A percentile compares a stretch with the other conserved stretches of the same genome.
These are phyloP conservation scores for Quiscalus mexicanus DNA, from an alignment of 2,113 vertebrate genomes.

Conservation along the genomic window DNA sequence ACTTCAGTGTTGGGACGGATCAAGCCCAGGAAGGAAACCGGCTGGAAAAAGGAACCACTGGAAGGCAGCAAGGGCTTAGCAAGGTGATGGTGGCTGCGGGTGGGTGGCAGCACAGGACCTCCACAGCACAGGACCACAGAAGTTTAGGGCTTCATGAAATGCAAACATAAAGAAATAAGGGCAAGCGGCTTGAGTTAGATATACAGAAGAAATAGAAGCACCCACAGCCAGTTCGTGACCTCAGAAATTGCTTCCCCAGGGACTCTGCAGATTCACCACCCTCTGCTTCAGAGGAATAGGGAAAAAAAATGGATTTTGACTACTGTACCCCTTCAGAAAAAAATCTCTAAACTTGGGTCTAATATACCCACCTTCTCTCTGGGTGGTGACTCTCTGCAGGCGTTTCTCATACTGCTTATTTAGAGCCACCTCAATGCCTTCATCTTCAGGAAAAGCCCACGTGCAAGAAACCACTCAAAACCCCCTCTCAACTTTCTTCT, in stretches of 20 bases:
- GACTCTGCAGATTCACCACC: not conserved
- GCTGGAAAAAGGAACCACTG: not conserved
- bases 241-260: not conserved
- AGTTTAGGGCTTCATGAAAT: not conserved
- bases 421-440: not conserved
- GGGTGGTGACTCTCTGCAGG: not conserved
- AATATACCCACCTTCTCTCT: not conserved
- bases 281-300: not conserved
- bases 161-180: not conserved
- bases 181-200: not conserved
- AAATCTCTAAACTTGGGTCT: not conserved
- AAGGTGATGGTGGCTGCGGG: accelerated
- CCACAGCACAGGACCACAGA: not conserved
- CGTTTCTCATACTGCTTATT: not conserved
- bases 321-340: not conserved
- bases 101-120: not conserved
- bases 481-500: accelerated
- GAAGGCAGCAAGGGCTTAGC: not conserved
- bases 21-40: not conserved
- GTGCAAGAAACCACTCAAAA: not conserved
- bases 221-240: not conserved
- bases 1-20: not conserved
- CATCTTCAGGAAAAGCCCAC: not conserved
- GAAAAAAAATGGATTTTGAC: not conserved
- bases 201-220: accelerated